A percentile compares a stretch with the other conserved stretches of the same genome.
Evolutionary conservation across 2,113 vertebrate genomes (phyloP).

Genomic region (Riparia riparia): DNA sequence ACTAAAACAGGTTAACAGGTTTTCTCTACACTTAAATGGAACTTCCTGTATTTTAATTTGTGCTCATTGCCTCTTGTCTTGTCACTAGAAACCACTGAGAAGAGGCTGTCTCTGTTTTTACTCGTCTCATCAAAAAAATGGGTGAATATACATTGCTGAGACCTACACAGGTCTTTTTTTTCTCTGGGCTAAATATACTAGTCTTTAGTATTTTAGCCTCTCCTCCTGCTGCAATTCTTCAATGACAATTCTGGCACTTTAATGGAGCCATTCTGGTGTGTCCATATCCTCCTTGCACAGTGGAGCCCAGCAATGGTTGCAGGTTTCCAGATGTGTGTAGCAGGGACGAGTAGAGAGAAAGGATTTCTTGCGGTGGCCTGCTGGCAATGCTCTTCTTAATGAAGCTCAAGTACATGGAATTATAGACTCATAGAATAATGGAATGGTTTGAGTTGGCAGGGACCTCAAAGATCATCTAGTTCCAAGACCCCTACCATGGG

Average conservation of each 20-base stretch:
- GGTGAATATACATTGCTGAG: neutral
- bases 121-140: neutral
- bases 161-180: neutral
- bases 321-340: neutral
- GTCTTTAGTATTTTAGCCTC: neutral
- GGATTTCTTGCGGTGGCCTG: neutral
- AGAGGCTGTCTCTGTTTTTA: neutral
- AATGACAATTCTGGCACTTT: rapidly evolving
- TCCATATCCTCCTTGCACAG: neutral
- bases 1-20: neutral
- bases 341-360: neutral
- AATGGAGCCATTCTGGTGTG: neutral
- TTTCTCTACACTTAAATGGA: neutral
- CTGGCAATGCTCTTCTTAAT: neutral
- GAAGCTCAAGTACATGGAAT: neutral
- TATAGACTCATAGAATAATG: neutral
- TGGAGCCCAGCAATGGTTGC: neutral
- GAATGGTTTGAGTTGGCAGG: neutral
- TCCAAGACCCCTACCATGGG: neutral
- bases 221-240: neutral
- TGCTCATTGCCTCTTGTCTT: neutral
- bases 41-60: neutral
- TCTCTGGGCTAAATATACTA: neutral
- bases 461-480: neutral
- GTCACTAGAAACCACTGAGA: neutral